Evolutionary conservation across 1,140 invertebrate species (phyloP).

Genomic region (Papilio glaucus): DNA sequence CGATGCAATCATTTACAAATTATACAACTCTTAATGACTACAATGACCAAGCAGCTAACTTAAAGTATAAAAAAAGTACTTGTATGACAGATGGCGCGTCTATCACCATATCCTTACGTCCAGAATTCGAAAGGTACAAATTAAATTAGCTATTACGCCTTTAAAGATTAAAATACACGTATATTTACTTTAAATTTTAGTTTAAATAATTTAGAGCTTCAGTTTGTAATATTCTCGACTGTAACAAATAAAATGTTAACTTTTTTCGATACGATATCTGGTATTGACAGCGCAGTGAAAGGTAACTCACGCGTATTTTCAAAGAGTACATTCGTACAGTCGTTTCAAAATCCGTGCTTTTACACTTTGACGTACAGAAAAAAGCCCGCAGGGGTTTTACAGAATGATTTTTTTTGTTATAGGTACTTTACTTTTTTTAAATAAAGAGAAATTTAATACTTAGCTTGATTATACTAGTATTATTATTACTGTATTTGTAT

Average conservation of each 20-base stretch:
- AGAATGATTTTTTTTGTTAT: background rate
- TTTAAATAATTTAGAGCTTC: background rate
- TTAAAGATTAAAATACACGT: too few relatives aligned
- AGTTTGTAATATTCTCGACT: background rate
- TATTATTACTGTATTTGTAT: too few relatives aligned
- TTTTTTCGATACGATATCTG: background rate
- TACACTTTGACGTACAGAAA: background rate
- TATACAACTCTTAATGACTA: too few relatives aligned
- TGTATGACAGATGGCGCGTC: too few relatives aligned
- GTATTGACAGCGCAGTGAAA: background rate
- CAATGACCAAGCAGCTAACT: too few relatives aligned
- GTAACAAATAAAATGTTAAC: background rate
- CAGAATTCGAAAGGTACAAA: too few relatives aligned
- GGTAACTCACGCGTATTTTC: background rate
- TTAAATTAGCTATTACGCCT: too few relatives aligned
- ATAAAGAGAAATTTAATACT: too few relatives aligned
- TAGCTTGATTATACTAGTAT: too few relatives aligned
- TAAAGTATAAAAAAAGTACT: too few relatives aligned
- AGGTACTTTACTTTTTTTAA: background rate
- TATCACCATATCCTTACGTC: too few relatives aligned
- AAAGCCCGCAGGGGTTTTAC: background rate
- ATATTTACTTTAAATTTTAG: background rate
- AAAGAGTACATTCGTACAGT: background rate
- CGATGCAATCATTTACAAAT: too few relatives aligned
- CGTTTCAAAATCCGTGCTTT: constrained; percentile 12